These are phyloP conservation scores for Melipona bicolor DNA, from an alignment of 2,888 invertebrate species.

Conservation along the genomic window DNA sequence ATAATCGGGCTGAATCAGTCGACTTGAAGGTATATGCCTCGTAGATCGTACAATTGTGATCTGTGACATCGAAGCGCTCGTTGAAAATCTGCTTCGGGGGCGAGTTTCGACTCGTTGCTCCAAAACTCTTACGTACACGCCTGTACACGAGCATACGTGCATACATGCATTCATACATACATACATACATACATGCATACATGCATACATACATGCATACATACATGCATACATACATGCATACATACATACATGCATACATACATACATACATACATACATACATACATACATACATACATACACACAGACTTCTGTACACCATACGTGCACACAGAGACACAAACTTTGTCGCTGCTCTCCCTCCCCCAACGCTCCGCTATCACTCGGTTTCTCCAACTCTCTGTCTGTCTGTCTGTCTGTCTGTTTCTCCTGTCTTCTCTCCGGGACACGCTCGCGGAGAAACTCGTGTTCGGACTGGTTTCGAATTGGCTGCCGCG, in stretches of 20 bases:
- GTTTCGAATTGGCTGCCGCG: constrained; percentile 31
- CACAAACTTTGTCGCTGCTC: not conserved
- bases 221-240: too few relatives aligned
- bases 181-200: not conserved
- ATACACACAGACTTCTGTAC: too few relatives aligned
- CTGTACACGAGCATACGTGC: not conserved
- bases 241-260: too few relatives aligned
- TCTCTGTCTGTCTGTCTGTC: not conserved
- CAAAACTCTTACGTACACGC: not conserved
- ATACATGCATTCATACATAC: not conserved
- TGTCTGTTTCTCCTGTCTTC: constrained; percentile 16
- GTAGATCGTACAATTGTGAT: constrained; percentile 33
- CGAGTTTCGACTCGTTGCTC: constrained; percentile 2
- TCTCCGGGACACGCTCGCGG: constrained; percentile 21
- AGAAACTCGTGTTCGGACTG: constrained; percentile 15
- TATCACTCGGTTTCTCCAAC: too few relatives aligned
- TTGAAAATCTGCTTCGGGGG: constrained; percentile 10
- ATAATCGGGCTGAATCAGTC: constrained; percentile 52
- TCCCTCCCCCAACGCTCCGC: not conserved
- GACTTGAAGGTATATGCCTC: constrained; percentile 23
- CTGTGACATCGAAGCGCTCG: constrained; percentile 52
- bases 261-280: too few relatives aligned
- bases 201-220: too few relatives aligned
- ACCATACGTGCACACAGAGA: too few relatives aligned
- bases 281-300: too few relatives aligned